phyloP scores from a whole-genome alignment of 2,113 vertebrate genomes.

The Eulemur rufifrons region DNA sequence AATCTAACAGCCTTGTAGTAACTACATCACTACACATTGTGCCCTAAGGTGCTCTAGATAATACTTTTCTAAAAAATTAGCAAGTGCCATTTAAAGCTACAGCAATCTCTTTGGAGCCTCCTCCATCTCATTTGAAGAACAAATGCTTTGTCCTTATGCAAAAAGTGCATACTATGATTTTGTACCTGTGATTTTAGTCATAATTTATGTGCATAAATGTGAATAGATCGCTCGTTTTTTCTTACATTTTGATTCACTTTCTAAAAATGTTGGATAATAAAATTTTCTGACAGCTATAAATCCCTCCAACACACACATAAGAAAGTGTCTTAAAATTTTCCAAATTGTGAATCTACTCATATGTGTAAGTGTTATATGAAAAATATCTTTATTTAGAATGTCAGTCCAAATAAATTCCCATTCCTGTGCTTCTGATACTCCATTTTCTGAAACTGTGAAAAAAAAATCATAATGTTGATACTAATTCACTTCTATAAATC shows the following conservation, averaged over 20 bases:
- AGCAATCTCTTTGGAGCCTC: neutral
- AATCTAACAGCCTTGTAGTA: constrained; percentile 77
- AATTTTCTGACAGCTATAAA: constrained; percentile 23
- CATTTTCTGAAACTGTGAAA: constrained; percentile 1
- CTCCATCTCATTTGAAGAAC: constrained; percentile 35
- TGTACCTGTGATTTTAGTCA: constrained; percentile 35
- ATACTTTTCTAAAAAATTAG: constrained; percentile 56
- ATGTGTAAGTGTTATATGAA: neutral
- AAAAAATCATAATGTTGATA: neutral
- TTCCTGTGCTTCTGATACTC: neutral
- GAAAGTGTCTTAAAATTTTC: neutral
- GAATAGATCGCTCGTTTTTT: neutral
- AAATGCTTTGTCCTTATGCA: constrained; percentile 40
- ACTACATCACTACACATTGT: constrained; percentile 70
- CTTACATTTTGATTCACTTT: constrained; percentile 27
- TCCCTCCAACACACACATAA: neutral
- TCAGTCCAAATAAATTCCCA: neutral
- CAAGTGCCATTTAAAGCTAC: constrained; percentile 60
- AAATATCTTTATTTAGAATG: neutral
- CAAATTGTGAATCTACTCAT: neutral
- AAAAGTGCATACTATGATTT: constrained; percentile 31
- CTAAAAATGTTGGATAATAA: constrained; percentile 28
- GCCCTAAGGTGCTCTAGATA: constrained; percentile 77
- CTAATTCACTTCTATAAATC: constrained; percentile 2
- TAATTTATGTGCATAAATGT: constrained; percentile 49